Percentiles rank a stretch among this genome's conserved stretches.
phyloP scores from a whole-genome alignment of 2,113 vertebrate species.

The Motacilla alba region DNA sequence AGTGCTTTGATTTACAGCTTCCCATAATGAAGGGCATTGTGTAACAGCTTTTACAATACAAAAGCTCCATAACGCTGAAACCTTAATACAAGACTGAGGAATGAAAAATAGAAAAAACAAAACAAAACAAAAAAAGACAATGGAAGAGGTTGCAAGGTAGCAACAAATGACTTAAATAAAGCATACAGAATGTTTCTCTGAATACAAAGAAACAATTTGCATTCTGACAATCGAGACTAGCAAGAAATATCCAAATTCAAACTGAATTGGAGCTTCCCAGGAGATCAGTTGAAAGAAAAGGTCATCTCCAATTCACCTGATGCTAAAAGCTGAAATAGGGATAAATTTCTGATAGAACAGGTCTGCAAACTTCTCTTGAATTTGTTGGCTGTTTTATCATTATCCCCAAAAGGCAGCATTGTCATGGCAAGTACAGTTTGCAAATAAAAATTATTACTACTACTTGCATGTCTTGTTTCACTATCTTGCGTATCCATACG shows the following conservation, averaged over 20 bases:
- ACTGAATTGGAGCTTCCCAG: neutral
- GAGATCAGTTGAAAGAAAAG: neutral
- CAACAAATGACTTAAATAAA: neutral
- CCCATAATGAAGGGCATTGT: neutral
- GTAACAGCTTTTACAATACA: neutral
- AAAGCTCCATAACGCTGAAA: neutral
- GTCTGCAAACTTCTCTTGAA: neutral
- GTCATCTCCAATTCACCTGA: neutral
- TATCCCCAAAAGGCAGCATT: neutral
- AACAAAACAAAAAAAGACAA: neutral
- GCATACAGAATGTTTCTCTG: neutral
- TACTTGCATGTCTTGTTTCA: slow-evolving; percentile 2
- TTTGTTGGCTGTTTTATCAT: neutral
- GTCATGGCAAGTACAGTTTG: neutral
- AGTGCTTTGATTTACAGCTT: neutral
- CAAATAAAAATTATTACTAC: slow-evolving; percentile 32
- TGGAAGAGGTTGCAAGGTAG: neutral
- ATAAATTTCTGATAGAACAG: neutral
- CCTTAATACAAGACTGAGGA: neutral
- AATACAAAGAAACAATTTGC: neutral
- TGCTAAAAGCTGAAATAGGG: neutral
- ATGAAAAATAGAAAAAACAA: neutral
- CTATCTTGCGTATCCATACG: neutral
- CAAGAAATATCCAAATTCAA: neutral
- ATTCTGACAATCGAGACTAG: neutral